phyloP scores from a whole-genome alignment of 1,140 invertebrate genomes.

The Ladona fulva region DNA sequence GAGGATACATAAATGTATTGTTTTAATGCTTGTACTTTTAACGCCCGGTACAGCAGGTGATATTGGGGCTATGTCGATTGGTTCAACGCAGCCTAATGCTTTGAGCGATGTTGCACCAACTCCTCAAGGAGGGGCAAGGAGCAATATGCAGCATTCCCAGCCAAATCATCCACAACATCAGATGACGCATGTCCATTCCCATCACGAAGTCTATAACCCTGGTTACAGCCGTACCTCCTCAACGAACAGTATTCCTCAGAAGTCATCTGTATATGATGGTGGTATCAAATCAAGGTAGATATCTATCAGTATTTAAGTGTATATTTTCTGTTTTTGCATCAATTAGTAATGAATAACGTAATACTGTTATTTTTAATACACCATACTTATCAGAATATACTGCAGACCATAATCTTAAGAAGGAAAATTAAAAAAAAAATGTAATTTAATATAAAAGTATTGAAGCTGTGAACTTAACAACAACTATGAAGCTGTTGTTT shows the following conservation, averaged over 20 bases:
- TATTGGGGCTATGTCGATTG: neutral
- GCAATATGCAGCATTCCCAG: neutral
- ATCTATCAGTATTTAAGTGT: neutral
- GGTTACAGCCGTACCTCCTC: slow-evolving; percentile 60
- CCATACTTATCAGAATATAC: too few species aligned
- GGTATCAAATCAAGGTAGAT: neutral
- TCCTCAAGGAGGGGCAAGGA: neutral
- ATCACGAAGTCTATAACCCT: slow-evolving; percentile 58
- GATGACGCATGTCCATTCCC: slow-evolving; percentile 36
- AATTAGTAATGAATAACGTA: too few species aligned
- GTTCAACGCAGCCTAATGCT: neutral
- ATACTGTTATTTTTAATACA: too few species aligned
- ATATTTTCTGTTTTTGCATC: neutral
- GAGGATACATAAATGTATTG: too few species aligned
- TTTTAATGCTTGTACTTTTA: too few species aligned
- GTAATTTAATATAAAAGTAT: too few species aligned
- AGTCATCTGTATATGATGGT: neutral
- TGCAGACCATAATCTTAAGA: too few species aligned
- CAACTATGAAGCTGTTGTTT: too few species aligned
- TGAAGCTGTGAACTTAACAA: too few species aligned
- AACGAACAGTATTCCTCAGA: slow-evolving; percentile 49
- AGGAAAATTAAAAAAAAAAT: too few species aligned
- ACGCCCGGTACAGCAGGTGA: neutral
- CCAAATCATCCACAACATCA: neutral
- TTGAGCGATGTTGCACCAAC: neutral